Conservation (phyloP, 2,888 invertebrate species). For the Sminthurides aquaticus region DNA sequence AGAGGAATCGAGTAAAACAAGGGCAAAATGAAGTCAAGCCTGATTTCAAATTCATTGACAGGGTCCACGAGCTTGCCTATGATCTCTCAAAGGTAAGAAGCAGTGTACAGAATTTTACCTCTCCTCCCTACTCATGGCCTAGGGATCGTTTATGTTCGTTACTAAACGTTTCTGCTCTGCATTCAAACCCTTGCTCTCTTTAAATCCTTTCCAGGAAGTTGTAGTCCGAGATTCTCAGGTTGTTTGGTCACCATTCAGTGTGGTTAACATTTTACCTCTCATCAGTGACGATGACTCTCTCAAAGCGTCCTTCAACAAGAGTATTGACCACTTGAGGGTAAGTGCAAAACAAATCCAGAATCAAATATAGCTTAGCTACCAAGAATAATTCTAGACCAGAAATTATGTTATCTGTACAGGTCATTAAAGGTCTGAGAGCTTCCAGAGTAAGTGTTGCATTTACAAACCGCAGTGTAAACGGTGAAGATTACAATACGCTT, state of each 20-base stretch:
- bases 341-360: no score
- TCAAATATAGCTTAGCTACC: no score
- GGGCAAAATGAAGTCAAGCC: not conserved
- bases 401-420: slow-evolving; percentile 14
- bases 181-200: no score
- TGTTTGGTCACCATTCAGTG: slow-evolving; percentile 40
- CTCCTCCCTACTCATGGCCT: no score
- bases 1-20: slow-evolving; percentile 1
- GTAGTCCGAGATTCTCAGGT: slow-evolving; percentile 40
- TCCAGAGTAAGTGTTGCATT: slow-evolving; percentile 17
- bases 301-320: slow-evolving; percentile 27
- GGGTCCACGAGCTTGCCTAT: slow-evolving; percentile 31
- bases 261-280: slow-evolving; percentile 38
- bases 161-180: no score
- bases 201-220: slow-evolving; percentile 32
- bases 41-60: slow-evolving; percentile 29
- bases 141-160: no score
- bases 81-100: slow-evolving; percentile 36
- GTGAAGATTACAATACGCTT: slow-evolving; percentile 15
- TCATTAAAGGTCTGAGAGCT: slow-evolving; percentile 12
- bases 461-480: slow-evolving; percentile 6
- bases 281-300: slow-evolving; percentile 27
- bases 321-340: slow-evolving; percentile 32
- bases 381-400: no score
- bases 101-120: no score